Conservation (phyloP, 2,888 invertebrate species). For the Auanema freiburgensis region DNA sequence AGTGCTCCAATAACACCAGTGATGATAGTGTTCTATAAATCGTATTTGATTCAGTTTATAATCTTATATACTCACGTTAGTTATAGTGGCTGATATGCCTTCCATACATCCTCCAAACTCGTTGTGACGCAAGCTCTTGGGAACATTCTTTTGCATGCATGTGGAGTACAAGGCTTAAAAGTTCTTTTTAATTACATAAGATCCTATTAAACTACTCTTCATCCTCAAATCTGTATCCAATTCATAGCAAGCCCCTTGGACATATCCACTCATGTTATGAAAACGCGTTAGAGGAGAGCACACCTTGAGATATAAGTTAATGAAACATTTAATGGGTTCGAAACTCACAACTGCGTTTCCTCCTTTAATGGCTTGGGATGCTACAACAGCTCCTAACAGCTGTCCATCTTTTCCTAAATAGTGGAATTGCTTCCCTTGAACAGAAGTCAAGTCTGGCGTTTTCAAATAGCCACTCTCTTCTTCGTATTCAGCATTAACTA, state of each 20-base stretch:
- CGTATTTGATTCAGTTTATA: not conserved
- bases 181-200: too few relatives aligned
- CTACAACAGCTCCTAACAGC: constrained; percentile 55
- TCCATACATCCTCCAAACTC: constrained; percentile 62
- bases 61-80: constrained; percentile 33
- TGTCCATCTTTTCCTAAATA: constrained; percentile 59
- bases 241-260: constrained; percentile 61
- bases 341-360: constrained; percentile 56
- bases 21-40: constrained; percentile 48
- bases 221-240: constrained; percentile 42
- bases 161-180: constrained; percentile 28
- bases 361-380: constrained; percentile 45
- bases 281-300: constrained; percentile 61
- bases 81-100: constrained; percentile 60
- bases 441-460: constrained; percentile 31
- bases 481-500: constrained; percentile 39
- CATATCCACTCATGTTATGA: constrained; percentile 50
- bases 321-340: not conserved
- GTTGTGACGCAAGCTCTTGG: constrained; percentile 55
- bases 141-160: constrained; percentile 44
- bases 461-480: constrained; percentile 32
- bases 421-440: constrained; percentile 40
- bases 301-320: constrained; percentile 37
- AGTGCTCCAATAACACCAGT: constrained; percentile 60
- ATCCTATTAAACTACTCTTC: constrained; percentile 4